A percentile compares a stretch with the other conserved stretches of the same genome.
phyloP scores from a whole-genome alignment of 1,140 invertebrate genomes.

The Drosophila bifasciata region DNA sequence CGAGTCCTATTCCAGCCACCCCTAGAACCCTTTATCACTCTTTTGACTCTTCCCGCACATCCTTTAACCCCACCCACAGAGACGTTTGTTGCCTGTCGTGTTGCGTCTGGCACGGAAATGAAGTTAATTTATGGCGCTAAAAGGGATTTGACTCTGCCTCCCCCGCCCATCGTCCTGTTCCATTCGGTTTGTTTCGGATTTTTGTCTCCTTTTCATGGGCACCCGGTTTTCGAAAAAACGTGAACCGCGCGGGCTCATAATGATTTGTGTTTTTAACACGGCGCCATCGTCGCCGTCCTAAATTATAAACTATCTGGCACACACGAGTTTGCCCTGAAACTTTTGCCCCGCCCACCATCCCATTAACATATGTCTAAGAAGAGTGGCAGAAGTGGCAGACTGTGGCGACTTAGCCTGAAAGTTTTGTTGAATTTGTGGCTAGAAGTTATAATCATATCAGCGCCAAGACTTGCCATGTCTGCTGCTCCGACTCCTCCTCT shows the following conservation, averaged over 20 bases:
- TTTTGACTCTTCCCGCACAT: slow-evolving; percentile 5
- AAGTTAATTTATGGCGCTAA: slow-evolving; percentile 81
- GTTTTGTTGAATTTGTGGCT: slow-evolving; percentile 71
- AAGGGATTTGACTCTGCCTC: slow-evolving; percentile 71
- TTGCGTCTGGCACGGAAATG: slow-evolving; percentile 78
- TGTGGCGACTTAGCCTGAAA: slow-evolving; percentile 64
- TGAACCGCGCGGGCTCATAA: slow-evolving; percentile 57
- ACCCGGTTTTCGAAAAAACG: slow-evolving; percentile 30
- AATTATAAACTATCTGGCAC: slow-evolving; percentile 76
- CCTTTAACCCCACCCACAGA: slow-evolving; percentile 50
- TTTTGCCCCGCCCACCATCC: slow-evolving; percentile 31
- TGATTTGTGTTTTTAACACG: slow-evolving; percentile 77
- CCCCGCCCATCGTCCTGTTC: slow-evolving; percentile 27
- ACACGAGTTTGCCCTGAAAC: slow-evolving; percentile 45
- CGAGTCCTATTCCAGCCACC: slow-evolving; percentile 6
- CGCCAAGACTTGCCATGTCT: slow-evolving; percentile 27
- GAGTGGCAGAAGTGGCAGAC: slow-evolving; percentile 5
- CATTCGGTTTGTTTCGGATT: slow-evolving; percentile 42
- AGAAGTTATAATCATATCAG: slow-evolving; percentile 78
- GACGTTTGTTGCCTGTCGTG: slow-evolving; percentile 72
- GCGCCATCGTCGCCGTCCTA: slow-evolving; percentile 62
- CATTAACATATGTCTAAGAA: slow-evolving; percentile 37
- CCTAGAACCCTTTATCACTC: slow-evolving; percentile 22
- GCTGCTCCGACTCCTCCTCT: neutral
- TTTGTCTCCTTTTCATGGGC: slow-evolving; percentile 28